Base-by-base conservation (phyloP, 2,888 invertebrate genomes). In the Ceraclea dissimilis region DNA sequence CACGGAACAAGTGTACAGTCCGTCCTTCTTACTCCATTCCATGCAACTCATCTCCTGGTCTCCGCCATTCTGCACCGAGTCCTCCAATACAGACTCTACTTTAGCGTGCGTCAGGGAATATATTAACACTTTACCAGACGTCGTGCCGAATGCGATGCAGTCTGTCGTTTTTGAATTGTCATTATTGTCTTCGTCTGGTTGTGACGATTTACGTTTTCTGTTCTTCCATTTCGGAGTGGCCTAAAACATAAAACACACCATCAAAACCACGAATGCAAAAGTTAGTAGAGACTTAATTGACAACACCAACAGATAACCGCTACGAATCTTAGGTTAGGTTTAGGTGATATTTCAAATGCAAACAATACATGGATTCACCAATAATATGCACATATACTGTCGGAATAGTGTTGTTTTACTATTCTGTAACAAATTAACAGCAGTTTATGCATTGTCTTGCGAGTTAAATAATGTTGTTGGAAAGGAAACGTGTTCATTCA, bases 91-190 rank as follows among this genome's bases (percentile, higher is more conserved):
- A 31, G 73, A 79, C 64, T 83, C 80, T 20, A 87, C 71, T 68
- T 81, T 81, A 18, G 81, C 85, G 69, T 83, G 81, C 2, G 79
- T 70, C 21, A 86, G 74, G 49, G 86, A 86, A 68, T 89, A 92
- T 60, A 90, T 69, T 31, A 88, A 73, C 52, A 92, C 74, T 62
- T 80, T 79, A 51, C 92, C 91, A 63, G 80, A 81, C 2, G 78
- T 76, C 18, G 89, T 88, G 50, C 91, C 91, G 68, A 92, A 73
- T 1, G 83, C 86, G 67, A 91, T 73, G 62, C 83, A 73, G 57
- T 79, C 75, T 54, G 68, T 69, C 43, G 63, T 60, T 17, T 66
- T 64, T 33, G 59, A 53, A 20, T 70, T 70, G 52, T 72, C 71
- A 17, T 68, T 67, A 13, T 72, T 4, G 20, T 18, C 48, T 18